Evolutionary conservation across 2,797 vertebrate species (phyloP), one percentile per base, ranked within the genome.

Genomic region (Pseudochaenichthys georgianus): DNA sequence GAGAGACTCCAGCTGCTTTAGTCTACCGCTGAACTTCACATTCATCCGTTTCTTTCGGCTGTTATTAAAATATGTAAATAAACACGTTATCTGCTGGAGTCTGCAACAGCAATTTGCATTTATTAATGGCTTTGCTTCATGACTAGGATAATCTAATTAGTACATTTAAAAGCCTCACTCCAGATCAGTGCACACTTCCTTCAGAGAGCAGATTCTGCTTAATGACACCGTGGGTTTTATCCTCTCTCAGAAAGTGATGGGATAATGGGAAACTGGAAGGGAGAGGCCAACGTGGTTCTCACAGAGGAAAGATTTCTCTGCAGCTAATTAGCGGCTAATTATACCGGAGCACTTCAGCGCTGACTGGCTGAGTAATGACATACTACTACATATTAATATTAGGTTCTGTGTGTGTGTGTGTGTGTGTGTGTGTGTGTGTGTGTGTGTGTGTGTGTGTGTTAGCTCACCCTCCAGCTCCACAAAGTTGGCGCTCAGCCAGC

Each of bases 81-180:
- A 87, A 82, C 75, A 80, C 46, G 75, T 59, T 87, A 74, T 82
- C 82, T 78, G 69, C 64, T 38, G 60, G 55, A 75, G 69, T 73
- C 78, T 60, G 66, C 53, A 9, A 16, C 4, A 48, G 71, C 78
- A 83, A 93, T 95, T 92, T 90, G 86, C 89, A 93, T 93, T 77
- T 84, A 79, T 84, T 91, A 87, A 87, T 90, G 87, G 75, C 82
- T 87, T 94, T 90, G 87, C 47, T 92, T 93, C 89, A 92, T 94
- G 94, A 96, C 94, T 93, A 95, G 93, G 92, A 95, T 94, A 92
- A 88, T 92, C 95, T 96, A 95, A 96, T 95, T 96, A 95, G 91
- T 84, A 89, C 94, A 93, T 93, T 91, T 94, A 95, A 96, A 95
- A 89, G 94, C 93, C 90, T 91, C 81, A 91, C 90, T 90, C 91